A percentile compares a stretch with the other conserved stretches of the same genome.
Evolutionary conservation across 2,888 invertebrate species (phyloP).

Genomic region (Megaustenia siamemsis): DNA sequence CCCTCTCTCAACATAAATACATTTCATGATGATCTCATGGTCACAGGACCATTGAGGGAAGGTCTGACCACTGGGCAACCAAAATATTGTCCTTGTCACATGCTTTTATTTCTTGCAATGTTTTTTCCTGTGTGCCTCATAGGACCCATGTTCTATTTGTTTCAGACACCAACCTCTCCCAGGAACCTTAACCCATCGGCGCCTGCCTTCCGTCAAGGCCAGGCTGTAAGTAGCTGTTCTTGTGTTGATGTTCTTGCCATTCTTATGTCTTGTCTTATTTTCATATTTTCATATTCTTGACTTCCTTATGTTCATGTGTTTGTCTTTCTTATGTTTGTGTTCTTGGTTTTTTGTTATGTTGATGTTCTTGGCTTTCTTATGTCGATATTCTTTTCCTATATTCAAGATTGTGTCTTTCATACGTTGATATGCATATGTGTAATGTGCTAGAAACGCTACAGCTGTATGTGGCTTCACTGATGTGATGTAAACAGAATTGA

Average conservation of each 20-base stretch:
- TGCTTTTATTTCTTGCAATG: background rate
- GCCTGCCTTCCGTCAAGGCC: constrained; percentile 44
- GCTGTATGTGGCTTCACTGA: background rate
- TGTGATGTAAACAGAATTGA: too few species aligned
- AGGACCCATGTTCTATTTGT: too few species aligned
- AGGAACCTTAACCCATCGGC: constrained; percentile 51
- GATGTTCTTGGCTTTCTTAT: background rate
- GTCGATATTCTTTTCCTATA: background rate
- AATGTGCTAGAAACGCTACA: background rate
- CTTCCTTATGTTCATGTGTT: background rate
- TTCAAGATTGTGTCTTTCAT: background rate
- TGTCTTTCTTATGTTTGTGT: background rate
- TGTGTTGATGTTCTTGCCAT: background rate
- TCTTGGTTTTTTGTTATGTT: background rate
- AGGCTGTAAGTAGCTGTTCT: constrained; percentile 23
- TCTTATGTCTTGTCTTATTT: background rate
- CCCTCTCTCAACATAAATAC: background rate
- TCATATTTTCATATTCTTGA: too few species aligned
- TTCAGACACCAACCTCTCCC: constrained; percentile 47
- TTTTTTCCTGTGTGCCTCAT: background rate
- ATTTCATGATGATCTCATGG: background rate
- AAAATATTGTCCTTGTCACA: background rate
- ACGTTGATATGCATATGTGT: background rate
- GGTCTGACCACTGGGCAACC: background rate
- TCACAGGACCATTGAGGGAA: background rate